Conservation (phyloP, 2,888 invertebrate species). For the Drosophila mercatorum region DNA sequence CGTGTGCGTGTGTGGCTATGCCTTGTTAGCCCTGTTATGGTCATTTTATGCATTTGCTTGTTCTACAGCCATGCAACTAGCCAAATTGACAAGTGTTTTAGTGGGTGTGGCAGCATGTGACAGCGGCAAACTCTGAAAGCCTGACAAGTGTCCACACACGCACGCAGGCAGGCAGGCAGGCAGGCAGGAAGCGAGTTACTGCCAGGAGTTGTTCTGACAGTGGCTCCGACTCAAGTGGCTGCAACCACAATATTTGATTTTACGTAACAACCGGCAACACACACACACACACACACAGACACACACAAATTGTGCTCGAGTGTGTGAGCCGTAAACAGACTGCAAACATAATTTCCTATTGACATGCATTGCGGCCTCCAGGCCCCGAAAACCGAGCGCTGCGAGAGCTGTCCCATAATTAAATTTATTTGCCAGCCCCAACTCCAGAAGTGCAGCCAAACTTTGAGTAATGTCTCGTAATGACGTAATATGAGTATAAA, state of each 20-base stretch:
- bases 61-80: constrained; percentile 49
- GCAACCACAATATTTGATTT: constrained; percentile 36
- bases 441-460: neutral
- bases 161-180: neutral
- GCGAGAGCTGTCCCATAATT: constrained; percentile 1
- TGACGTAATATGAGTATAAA: constrained; percentile 3
- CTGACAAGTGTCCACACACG: constrained; percentile 17
- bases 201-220: neutral
- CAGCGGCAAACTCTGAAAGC: constrained; percentile 23
- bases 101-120: constrained; percentile 39
- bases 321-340: constrained; percentile 27
- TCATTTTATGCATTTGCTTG: constrained; percentile 65
- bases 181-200: neutral
- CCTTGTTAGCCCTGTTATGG: constrained; percentile 46
- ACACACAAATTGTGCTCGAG: constrained; percentile 21
- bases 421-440: constrained; percentile 3
- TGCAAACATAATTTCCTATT: constrained; percentile 36
- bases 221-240: constrained; percentile 19
- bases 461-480: constrained; percentile 6
- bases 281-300: neutral
- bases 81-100: constrained; percentile 59
- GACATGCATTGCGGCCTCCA: constrained; percentile 29
- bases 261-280: neutral
- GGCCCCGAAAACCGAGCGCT: neutral
- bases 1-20: neutral